Conservation (phyloP, 2,888 invertebrate species). For the Ephialtes manifestator region DNA sequence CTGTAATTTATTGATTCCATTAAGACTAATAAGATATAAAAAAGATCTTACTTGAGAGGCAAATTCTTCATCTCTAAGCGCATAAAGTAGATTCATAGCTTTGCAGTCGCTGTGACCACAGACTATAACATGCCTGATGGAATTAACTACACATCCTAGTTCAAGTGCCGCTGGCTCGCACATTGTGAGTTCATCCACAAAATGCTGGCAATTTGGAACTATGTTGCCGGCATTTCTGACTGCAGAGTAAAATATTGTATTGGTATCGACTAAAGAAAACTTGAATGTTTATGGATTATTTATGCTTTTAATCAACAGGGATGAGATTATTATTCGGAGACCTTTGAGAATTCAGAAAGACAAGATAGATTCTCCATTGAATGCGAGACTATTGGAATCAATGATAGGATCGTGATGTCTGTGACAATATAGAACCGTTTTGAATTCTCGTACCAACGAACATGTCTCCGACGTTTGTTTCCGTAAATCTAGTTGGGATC, state of each 20-base stretch:
- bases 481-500: constrained; percentile 97
- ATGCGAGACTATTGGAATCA: constrained; percentile 6
- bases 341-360: constrained; percentile 34
- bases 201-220: constrained; percentile 96
- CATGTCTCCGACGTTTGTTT: constrained; percentile 98
- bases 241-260: constrained; percentile 84
- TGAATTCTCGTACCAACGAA: constrained; percentile 92
- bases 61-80: constrained; percentile 92
- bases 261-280: neutral
- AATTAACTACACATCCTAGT: constrained; percentile 96
- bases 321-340: constrained; percentile 45
- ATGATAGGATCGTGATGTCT: constrained; percentile 44
- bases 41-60: constrained; percentile 88
- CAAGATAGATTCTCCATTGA: constrained; percentile 1
- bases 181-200: constrained; percentile 94
- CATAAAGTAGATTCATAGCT: constrained; percentile 97
- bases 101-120: constrained; percentile 99
- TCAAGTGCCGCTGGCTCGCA: constrained; percentile 99
- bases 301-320: constrained; percentile 8
- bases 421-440: constrained; percentile 35
- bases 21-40: neutral
- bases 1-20: neutral
- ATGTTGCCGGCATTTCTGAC: constrained; percentile 99
- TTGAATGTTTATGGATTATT: neutral
- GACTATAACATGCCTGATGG: constrained; percentile 96